These are phyloP conservation scores for Zapus hudsonius DNA, from an alignment of 2,113 vertebrate genomes.

Conservation along the genomic window DNA sequence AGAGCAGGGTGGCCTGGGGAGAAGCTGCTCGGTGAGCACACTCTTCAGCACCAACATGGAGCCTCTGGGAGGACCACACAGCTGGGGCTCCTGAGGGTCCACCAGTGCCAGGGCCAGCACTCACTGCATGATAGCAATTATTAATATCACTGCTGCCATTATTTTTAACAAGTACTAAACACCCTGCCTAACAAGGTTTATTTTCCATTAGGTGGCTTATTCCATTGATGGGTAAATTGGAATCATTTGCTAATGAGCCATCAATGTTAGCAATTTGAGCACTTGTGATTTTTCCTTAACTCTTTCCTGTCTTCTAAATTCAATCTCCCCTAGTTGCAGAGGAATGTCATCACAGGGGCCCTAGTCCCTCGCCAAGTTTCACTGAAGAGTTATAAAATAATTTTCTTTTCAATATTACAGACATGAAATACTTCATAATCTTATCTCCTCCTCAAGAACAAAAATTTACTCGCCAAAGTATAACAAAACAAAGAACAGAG, in stretches of 20 bases:
- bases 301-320: background rate
- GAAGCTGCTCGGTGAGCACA: background rate
- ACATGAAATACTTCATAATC: background rate
- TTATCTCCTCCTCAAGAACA: background rate
- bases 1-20: background rate
- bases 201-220: background rate
- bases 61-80: background rate
- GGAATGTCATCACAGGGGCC: background rate
- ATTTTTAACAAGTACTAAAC: background rate
- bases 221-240: background rate
- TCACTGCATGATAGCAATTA: background rate
- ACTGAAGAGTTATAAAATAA: background rate
- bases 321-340: background rate
- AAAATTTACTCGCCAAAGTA: background rate
- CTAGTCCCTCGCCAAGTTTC: background rate
- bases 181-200: background rate
- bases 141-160: background rate
- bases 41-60: background rate
- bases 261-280: background rate
- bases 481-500: background rate
- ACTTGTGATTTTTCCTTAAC: background rate
- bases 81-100: background rate
- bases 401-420: background rate
- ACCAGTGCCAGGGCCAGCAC: no score
- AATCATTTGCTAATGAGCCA: background rate